Base-by-base conservation (phyloP, 2,797 vertebrate genomes). In the Danio kyathit region DNA sequence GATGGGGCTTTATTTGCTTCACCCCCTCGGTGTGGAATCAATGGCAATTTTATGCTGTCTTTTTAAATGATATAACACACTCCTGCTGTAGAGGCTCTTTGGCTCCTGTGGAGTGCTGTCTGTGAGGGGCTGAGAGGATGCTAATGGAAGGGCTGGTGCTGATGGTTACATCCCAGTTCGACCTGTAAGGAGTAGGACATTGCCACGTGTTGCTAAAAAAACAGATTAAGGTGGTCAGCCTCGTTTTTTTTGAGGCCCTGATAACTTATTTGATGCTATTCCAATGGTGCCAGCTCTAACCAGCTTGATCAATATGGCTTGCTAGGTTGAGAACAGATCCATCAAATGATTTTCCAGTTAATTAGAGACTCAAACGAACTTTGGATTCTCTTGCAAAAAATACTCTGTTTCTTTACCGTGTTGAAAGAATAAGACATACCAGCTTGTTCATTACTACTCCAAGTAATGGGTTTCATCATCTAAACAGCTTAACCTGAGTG, bases 11-110 rank as follows among this genome's bases (percentile, higher is more conserved):
- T 71, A 79, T 82, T 79, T 80, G 61, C 70, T 29, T 78, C 63
- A 57, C 81, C 66, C 82, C 79, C 73, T 69, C 56, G 65, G 74
- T 81, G 69, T 17, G 73, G 76, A 85, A 85, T 84, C 83, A 84
- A 82, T 85, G 79, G 79, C 73, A 70, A 74, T 76, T 86, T 82
- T 84, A 82, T 83, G 70, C 80, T 81, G 65, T 83, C 75, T 83
- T 82, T 82, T 79, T 79, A 74, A 79, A 83, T 79, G 74, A 82
- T 82, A 59, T 72, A 80, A 79, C 60, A 80, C 65, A 75, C 72
- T 76, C 19, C 52, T 64, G 74, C 63, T 61, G 64, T 60, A 79
- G 71, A 77, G 79, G 52, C 56, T 78, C 69, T 81, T 54, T 78
- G 52, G 63, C 75, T 80, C 64, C 59, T 64, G 63, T 69, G 51